Base-by-base conservation (phyloP, 1,140 invertebrate species). In the Leptestheria dahalacensis region DNA sequence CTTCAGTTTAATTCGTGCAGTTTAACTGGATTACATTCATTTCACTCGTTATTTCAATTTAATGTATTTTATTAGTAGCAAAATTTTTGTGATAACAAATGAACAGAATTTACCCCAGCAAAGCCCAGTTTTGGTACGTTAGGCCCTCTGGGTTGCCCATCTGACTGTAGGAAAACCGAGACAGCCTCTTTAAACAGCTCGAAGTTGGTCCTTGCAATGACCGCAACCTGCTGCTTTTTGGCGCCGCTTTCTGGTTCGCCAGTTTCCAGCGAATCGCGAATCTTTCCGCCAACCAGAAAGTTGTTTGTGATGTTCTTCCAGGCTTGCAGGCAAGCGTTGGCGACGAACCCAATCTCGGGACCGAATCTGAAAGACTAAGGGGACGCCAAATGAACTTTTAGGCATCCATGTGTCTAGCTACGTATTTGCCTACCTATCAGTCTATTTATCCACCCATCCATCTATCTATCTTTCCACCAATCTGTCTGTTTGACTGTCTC, bases 341-440 rank as follows among this genome's bases (percentile, higher is more conserved):
- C 65, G 21, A 67, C 48, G 49, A 64, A 68, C 33, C 61, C 51
- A 25, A 68, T 62, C 57, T 68, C 63, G 4, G 66, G 66, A 15
- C 66, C 66, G 62, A 68, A 68, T 51, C 66, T 47, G 47, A 68
- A 68, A 25, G 66, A 68, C 65, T 65, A 41, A 48, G 62, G 57
- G 20, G 55, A 56, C 48, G 48, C 4, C 18, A 41, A 23, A 29
- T 11, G 2, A 10, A 25, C 15, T 25, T 55, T 11, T 29, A 11
- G 10, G n/a, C n/a, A n/a, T n/a, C n/a, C n/a, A n/a, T n/a, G n/a
- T n/a, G n/a, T n/a, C n/a, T n/a, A n/a, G n/a, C n/a, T n/a, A n/a
- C n/a, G n/a, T n/a, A n/a, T n/a, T n/a, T n/a, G n/a, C n/a, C n/a
- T n/a, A n/a, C n/a, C n/a, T n/a, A n/a, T n/a, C n/a, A n/a, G n/a